A percentile compares a stretch with the other conserved stretches of the same genome.
phyloP scores from a whole-genome alignment of 2,113 vertebrate genomes.

The Noctilio leporinus region DNA sequence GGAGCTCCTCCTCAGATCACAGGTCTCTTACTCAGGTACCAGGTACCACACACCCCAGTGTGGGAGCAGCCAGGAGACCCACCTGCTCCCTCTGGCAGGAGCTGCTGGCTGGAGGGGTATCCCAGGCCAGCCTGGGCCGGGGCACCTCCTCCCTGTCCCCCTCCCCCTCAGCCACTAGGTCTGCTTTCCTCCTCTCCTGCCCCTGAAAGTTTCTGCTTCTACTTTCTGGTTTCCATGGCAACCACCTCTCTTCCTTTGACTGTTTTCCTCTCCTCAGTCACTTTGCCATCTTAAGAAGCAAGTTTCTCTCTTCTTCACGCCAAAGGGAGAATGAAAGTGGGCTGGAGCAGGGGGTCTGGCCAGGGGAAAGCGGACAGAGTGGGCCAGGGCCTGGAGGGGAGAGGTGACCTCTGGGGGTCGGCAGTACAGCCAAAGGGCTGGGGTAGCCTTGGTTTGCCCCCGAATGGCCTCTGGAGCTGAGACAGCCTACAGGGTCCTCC shows the following conservation, averaged over 20 bases:
- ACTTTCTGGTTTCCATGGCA: conserved; percentile 74
- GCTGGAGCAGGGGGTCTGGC: not conserved
- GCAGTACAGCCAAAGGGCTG: not conserved
- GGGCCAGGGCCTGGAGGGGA: not conserved
- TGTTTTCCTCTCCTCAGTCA: conserved; percentile 38
- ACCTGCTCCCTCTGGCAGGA: not conserved
- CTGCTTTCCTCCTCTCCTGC: conserved; percentile 35
- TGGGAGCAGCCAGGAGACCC: not conserved
- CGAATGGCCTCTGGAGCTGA: not conserved
- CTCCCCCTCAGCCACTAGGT: not conserved
- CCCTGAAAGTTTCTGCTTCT: conserved; percentile 78
- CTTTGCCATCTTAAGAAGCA: conserved; percentile 66
- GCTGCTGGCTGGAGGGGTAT: not conserved
- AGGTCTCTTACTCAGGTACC: not conserved
- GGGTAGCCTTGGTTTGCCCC: not conserved
- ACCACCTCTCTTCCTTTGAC: conserved; percentile 74
- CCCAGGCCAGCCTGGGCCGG: not conserved
- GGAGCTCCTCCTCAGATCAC: not conserved
- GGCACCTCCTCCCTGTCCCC: not conserved
- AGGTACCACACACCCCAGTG: not conserved
- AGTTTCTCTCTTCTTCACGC: conserved; percentile 22
- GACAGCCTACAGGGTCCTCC: not conserved
- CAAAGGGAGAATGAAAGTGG: not conserved
- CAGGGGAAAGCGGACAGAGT: not conserved
- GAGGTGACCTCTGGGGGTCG: not conserved